These are phyloP conservation scores for Petrocephalus zakoni DNA, from an alignment of 2,113 vertebrate genomes.

Conservation along the genomic window DNA sequence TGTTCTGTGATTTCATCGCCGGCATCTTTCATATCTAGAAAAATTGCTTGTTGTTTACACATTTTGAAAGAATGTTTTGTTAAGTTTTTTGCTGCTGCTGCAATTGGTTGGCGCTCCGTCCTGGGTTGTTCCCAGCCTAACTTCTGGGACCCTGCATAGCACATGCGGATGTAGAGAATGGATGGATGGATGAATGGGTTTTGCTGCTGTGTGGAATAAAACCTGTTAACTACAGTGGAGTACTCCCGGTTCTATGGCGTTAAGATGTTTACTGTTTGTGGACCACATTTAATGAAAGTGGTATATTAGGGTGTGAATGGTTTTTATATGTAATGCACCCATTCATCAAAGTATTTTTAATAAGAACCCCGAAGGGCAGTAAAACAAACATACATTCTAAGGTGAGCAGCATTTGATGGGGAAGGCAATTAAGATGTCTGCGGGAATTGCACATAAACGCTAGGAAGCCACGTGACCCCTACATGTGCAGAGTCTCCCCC, in stretches of 20 bases:
- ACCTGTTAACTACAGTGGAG: not conserved
- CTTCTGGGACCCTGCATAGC: not conserved
- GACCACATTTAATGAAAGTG: not conserved
- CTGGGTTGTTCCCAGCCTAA: not conserved
- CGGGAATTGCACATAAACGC: not conserved
- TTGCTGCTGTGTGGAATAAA: not conserved
- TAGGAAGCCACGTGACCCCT: not conserved
- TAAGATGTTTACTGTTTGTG: not conserved
- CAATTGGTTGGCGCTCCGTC: not conserved
- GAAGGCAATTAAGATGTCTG: not conserved
- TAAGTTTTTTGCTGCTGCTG: not conserved
- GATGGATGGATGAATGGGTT: not conserved
- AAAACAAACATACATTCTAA: not conserved
- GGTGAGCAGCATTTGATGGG: not conserved
- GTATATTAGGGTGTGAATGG: not conserved
- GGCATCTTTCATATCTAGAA: not conserved
- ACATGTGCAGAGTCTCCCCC: not conserved
- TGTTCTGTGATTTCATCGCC: not conserved
- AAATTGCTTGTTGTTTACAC: not conserved
- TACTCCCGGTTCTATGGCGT: not conserved
- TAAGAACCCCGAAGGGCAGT: not conserved
- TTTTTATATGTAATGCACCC: not conserved
- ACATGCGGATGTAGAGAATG: not conserved
- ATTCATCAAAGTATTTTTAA: not conserved
- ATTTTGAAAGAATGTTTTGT: not conserved